Evolutionary conservation across 2,797 vertebrate genomes (phyloP).

Genomic region (Eurystomus glaucurus): DNA sequence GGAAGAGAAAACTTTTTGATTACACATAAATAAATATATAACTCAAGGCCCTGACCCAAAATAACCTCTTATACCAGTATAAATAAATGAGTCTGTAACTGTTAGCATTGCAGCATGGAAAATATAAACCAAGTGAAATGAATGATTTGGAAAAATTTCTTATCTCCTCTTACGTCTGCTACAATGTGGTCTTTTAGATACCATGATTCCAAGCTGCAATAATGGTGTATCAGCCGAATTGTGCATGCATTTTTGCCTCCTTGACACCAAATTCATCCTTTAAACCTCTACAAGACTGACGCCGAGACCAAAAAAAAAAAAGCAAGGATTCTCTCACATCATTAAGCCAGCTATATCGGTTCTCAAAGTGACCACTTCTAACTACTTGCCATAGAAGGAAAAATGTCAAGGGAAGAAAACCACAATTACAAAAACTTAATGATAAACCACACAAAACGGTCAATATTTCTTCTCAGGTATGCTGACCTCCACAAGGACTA

Average conservation of each 20-base stretch:
- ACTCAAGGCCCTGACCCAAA: constrained; percentile 42
- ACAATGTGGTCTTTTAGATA: not conserved
- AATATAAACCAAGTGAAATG: constrained; percentile 33
- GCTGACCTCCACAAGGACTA: not conserved
- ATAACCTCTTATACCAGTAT: constrained; percentile 40
- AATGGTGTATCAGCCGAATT: not conserved
- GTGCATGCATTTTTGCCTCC: not conserved
- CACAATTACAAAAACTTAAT: not conserved
- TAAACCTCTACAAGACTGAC: not conserved
- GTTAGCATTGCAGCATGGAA: constrained; percentile 29
- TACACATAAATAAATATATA: constrained; percentile 63
- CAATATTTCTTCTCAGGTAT: not conserved
- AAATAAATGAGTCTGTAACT: constrained; percentile 57
- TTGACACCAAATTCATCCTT: not conserved
- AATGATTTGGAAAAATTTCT: not conserved
- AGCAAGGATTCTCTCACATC: not conserved
- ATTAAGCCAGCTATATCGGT: not conserved
- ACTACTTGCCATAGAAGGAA: not conserved
- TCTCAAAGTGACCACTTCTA: not conserved
- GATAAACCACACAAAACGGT: not conserved
- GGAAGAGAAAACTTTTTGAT: constrained; percentile 37
- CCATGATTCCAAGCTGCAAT: not conserved
- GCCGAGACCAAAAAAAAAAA: not conserved
- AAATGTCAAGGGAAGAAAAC: not conserved
- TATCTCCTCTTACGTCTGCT: not conserved